Conservation (phyloP, 2,797 vertebrate species). For the Dicrostonyx torquatus region DNA sequence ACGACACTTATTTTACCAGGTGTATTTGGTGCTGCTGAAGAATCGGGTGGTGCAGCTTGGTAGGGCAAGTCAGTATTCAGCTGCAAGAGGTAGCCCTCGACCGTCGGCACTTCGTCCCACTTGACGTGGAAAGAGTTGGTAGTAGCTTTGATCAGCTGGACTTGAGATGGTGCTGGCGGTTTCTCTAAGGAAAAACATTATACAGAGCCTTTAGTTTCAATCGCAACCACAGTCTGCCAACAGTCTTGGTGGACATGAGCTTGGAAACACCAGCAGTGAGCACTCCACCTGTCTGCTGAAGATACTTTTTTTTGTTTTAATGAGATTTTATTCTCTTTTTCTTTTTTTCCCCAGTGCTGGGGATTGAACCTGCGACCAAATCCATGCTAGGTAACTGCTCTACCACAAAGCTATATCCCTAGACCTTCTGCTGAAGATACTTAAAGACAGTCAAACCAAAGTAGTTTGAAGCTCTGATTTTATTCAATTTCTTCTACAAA, state of each 20-base stretch:
- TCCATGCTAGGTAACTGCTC: too few relatives aligned
- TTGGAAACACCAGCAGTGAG: slow-evolving; percentile 46
- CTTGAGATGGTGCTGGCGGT: slow-evolving; percentile 92
- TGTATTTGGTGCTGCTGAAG: slow-evolving; percentile 78
- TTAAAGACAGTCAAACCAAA: slow-evolving; percentile 40
- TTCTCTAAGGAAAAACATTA: slow-evolving; percentile 88
- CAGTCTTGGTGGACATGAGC: neutral
- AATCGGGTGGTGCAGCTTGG: slow-evolving; percentile 57
- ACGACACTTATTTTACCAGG: slow-evolving; percentile 81
- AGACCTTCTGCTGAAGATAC: neutral
- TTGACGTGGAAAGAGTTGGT: slow-evolving; percentile 95
- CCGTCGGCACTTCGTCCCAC: slow-evolving; percentile 96
- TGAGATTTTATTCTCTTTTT: too few relatives aligned
- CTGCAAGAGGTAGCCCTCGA: slow-evolving; percentile 96
- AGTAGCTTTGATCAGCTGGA: slow-evolving; percentile 95
- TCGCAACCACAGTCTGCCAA: neutral
- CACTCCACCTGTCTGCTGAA: slow-evolving; percentile 4
- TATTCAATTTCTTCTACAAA: slow-evolving; percentile 43
- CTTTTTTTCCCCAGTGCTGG: too few relatives aligned
- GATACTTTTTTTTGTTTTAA: too few relatives aligned
- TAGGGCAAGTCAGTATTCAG: slow-evolving; percentile 88
- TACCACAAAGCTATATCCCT: too few relatives aligned
- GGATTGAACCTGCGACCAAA: too few relatives aligned
- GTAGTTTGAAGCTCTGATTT: neutral
- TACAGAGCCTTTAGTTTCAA: slow-evolving; percentile 60